A percentile compares a stretch with the other conserved stretches of the same genome.
phyloP scores from a whole-genome alignment of 2,113 vertebrate species.

The Podarcis muralis region DNA sequence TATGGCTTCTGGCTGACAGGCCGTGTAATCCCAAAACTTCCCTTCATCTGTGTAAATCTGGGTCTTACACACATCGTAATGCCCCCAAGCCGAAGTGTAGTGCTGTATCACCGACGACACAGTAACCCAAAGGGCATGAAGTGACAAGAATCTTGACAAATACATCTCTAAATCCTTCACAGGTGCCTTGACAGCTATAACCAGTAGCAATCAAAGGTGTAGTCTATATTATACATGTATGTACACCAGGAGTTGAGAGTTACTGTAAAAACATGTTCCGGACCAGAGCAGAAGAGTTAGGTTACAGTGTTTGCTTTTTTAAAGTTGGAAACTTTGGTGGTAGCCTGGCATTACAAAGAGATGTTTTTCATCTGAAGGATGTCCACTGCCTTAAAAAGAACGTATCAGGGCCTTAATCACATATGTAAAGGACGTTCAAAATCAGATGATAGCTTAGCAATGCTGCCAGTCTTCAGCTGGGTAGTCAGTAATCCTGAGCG shows the following conservation, averaged over 20 bases:
- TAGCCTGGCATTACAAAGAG: slow-evolving; percentile 74
- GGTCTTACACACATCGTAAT: slow-evolving; percentile 97
- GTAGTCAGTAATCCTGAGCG: slow-evolving; percentile 68
- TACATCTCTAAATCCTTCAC: slow-evolving; percentile 86
- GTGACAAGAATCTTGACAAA: slow-evolving; percentile 87
- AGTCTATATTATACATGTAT: slow-evolving; percentile 52
- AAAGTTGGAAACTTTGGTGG: slow-evolving; percentile 69
- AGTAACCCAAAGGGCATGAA: slow-evolving; percentile 90
- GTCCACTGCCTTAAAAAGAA: slow-evolving; percentile 46
- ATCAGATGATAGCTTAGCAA: slow-evolving; percentile 58
- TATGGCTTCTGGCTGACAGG: slow-evolving; percentile 95
- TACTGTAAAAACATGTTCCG: slow-evolving; percentile 62
- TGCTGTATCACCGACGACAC: slow-evolving; percentile 91
- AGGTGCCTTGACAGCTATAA: slow-evolving; percentile 43
- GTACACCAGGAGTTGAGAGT: neutral
- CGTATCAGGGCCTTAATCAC: slow-evolving; percentile 47
- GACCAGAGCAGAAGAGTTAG: slow-evolving; percentile 43
- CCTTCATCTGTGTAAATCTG: slow-evolving; percentile 95
- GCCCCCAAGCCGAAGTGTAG: slow-evolving; percentile 94
- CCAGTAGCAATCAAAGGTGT: slow-evolving; percentile 28
- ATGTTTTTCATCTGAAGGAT: slow-evolving; percentile 53
- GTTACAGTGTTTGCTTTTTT: slow-evolving; percentile 58
- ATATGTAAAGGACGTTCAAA: slow-evolving; percentile 62
- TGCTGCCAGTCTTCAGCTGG: slow-evolving; percentile 58
- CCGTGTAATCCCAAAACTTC: slow-evolving; percentile 98